Conservation (phyloP, 2,797 vertebrate genomes). For the Myripristis jacobus region DNA sequence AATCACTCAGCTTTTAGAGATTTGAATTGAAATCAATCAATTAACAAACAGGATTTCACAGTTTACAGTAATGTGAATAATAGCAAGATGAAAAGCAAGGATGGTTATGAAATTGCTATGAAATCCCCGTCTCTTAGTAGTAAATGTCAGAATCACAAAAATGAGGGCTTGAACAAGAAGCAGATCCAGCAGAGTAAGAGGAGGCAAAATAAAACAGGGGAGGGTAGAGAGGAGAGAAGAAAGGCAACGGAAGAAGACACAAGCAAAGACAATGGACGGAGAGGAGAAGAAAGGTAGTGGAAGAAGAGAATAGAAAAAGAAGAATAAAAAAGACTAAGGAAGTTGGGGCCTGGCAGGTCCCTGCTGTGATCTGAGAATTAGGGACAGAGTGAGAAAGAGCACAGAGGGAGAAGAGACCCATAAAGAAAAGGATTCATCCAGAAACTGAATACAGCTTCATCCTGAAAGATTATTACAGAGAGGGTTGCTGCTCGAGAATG, state of each 20-base stretch:
- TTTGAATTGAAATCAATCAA: constrained; percentile 72
- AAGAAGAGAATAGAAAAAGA: background rate
- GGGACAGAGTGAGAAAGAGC: constrained; percentile 44
- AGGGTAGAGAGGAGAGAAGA: constrained; percentile 18
- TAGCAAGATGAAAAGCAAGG: constrained; percentile 44
- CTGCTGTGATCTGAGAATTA: constrained; percentile 50
- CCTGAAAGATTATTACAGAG: constrained; percentile 49
- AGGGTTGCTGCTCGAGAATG: constrained; percentile 47
- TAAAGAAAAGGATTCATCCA: constrained; percentile 61
- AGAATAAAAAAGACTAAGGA: background rate
- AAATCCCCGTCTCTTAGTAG: constrained; percentile 53
- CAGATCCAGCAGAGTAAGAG: constrained; percentile 26
- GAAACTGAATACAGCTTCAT: constrained; percentile 61
- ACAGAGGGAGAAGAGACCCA: constrained; percentile 27
- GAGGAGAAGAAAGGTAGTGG: constrained; percentile 11
- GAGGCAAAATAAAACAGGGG: constrained; percentile 20
- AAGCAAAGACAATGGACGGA: constrained; percentile 45
- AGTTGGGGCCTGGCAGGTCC: constrained; percentile 12
- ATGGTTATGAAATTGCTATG: constrained; percentile 58
- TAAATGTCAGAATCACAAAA: constrained; percentile 51
- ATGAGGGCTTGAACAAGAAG: constrained; percentile 24
- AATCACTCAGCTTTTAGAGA: constrained; percentile 51
- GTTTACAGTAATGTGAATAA: constrained; percentile 62
- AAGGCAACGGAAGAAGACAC: background rate
- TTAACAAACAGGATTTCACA: constrained; percentile 75